phyloP scores from a whole-genome alignment of 2,888 invertebrate genomes.

The Amphipoea oculea region DNA sequence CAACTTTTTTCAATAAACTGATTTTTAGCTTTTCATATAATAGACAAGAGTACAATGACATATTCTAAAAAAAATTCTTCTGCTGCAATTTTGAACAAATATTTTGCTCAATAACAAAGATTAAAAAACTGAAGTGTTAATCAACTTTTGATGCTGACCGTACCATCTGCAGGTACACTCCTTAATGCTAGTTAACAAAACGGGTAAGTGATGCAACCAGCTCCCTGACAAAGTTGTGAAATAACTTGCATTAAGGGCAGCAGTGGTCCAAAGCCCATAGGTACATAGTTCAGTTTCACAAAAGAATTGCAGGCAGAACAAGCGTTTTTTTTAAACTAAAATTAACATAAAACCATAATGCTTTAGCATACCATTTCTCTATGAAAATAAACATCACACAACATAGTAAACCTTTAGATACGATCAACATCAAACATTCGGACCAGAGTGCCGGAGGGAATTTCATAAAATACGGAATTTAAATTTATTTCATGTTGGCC shows the following conservation, averaged over 20 bases:
- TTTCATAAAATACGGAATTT: slow-evolving; percentile 55
- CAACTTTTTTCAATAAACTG: too few species aligned
- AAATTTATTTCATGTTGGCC: slow-evolving; percentile 55
- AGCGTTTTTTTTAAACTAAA: background rate
- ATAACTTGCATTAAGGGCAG: too few species aligned
- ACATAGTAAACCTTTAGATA: slow-evolving; percentile 9
- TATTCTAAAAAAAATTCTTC: too few species aligned
- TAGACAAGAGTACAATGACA: too few species aligned
- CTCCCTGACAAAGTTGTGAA: too few species aligned
- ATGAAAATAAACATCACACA: background rate
- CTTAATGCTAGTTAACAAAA: background rate
- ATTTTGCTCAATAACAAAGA: too few species aligned
- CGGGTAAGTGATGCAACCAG: background rate
- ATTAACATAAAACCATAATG: background rate
- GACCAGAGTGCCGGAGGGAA: slow-evolving; percentile 21
- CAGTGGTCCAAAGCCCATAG: too few species aligned
- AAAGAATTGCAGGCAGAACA: background rate
- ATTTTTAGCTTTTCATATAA: too few species aligned
- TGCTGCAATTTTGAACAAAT: too few species aligned
- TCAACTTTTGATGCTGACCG: too few species aligned
- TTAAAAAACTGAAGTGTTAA: too few species aligned
- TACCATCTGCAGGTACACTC: background rate
- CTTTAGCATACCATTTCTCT: background rate
- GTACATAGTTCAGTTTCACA: too few species aligned
- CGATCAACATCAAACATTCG: slow-evolving; percentile 22